phyloP scores from a whole-genome alignment of 2,888 invertebrate genomes.

The Incurvaria masculella region DNA sequence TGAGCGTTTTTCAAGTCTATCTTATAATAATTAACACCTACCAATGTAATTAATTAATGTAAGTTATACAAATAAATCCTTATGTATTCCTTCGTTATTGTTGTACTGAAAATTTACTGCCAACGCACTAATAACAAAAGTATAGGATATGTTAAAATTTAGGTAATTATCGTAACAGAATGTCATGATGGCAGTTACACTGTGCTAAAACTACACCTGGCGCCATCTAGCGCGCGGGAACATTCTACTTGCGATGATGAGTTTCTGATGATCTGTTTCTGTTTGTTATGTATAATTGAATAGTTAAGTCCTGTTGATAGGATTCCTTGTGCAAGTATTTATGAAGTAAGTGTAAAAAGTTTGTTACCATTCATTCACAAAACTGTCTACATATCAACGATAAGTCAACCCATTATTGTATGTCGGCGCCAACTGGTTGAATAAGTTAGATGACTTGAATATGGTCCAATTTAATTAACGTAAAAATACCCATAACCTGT shows the following conservation, averaged over 20 bases:
- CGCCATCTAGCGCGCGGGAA: no score
- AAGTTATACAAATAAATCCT: not conserved
- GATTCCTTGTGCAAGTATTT: not conserved
- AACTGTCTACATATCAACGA: not conserved
- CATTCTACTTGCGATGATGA: no score
- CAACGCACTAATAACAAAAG: not conserved
- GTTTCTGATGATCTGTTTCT: not conserved
- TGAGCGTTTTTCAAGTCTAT: not conserved
- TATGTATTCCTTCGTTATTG: not conserved
- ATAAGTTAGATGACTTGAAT: no score
- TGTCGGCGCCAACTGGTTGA: no score
- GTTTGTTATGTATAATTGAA: not conserved
- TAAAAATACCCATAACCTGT: constrained; percentile 4
- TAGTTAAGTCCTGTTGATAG: not conserved
- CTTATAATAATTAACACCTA: not conserved
- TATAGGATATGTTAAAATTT: not conserved
- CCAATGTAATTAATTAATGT: not conserved
- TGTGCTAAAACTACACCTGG: no score
- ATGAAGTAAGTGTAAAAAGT: not conserved
- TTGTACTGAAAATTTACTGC: not conserved
- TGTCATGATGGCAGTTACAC: no score
- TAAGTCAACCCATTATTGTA: no score
- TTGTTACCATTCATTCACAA: not conserved
- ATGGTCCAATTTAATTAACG: no score
- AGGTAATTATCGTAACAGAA: not conserved